Evolutionary conservation across 1,140 invertebrate genomes (phyloP).

Genomic region (Diabrotica virgifera): DNA sequence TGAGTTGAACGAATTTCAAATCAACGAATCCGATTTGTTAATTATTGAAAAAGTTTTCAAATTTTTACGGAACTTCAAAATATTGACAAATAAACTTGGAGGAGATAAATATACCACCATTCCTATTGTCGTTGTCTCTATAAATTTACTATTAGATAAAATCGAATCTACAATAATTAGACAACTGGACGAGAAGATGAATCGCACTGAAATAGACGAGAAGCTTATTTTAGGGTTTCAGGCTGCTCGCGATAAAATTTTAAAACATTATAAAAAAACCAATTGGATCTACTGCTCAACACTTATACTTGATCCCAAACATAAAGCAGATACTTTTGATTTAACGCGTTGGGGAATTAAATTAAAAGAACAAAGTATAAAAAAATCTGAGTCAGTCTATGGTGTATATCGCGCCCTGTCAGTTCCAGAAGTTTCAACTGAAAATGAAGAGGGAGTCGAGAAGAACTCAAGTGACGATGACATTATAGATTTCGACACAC

Average conservation of each 20-base stretch:
- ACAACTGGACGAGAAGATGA: constrained; percentile 35
- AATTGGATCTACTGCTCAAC: constrained; percentile 46
- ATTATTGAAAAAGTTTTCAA: background rate
- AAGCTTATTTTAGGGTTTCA: constrained; percentile 37
- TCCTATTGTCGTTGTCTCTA: background rate
- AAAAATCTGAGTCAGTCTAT: constrained; percentile 12
- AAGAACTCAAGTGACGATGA: too few species aligned
- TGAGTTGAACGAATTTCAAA: background rate
- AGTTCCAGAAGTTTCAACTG: background rate
- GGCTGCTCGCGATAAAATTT: constrained; percentile 44
- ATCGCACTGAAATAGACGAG: constrained; percentile 4
- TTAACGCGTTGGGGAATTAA: constrained; percentile 41
- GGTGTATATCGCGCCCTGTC: background rate
- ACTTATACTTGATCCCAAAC: constrained; percentile 46
- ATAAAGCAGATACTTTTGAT: constrained; percentile 46
- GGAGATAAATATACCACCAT: background rate
- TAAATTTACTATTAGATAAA: background rate
- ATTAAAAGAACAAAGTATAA: constrained; percentile 33
- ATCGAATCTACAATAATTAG: constrained; percentile 19
- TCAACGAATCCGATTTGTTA: background rate
- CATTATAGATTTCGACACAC: too few species aligned
- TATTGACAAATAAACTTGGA: background rate
- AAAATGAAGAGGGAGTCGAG: too few species aligned
- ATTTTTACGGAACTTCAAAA: background rate
- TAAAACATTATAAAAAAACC: constrained; percentile 44